These are phyloP conservation scores for Euclidia mi DNA, from an alignment of 2,888 invertebrate species.

Conservation along the genomic window DNA sequence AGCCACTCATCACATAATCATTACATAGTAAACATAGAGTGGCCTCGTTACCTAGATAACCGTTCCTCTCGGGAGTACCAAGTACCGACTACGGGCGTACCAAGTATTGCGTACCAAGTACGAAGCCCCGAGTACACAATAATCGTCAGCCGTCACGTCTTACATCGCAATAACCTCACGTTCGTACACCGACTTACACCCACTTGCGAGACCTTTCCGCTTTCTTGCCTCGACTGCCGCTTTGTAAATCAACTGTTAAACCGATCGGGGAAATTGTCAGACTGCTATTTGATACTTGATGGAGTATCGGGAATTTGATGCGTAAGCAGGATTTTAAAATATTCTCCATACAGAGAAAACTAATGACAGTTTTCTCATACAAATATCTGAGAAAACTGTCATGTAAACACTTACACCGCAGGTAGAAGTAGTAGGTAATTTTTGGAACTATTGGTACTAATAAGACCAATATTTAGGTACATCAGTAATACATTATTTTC, in stretches of 20 bases:
- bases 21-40: slow-evolving; percentile 31
- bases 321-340: too few species aligned
- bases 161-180: slow-evolving; percentile 69
- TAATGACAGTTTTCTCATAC: too few species aligned
- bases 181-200: slow-evolving; percentile 48
- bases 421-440: too few species aligned
- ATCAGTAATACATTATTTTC: too few species aligned
- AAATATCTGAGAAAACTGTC: too few species aligned
- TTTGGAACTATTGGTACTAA: too few species aligned
- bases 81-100: too few species aligned
- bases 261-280: slow-evolving; percentile 4
- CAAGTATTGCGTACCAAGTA: too few species aligned
- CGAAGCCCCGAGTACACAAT: too few species aligned
- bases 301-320: neutral
- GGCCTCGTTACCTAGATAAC: slow-evolving; percentile 65
- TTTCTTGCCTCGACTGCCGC: slow-evolving; percentile 63
- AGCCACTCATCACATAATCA: neutral
- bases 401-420: too few species aligned
- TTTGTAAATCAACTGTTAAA: slow-evolving; percentile 45
- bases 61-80: slow-evolving; percentile 47
- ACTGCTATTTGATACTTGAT: neutral
- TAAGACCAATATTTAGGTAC: too few species aligned
- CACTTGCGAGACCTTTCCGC: slow-evolving; percentile 70
- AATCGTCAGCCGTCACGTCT: slow-evolving; percentile 58
- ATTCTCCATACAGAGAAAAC: too few species aligned